A percentile compares a stretch with the other conserved stretches of the same genome.
Conservation (phyloP, 2,888 invertebrate species). For the Diabrotica balteata region DNA sequence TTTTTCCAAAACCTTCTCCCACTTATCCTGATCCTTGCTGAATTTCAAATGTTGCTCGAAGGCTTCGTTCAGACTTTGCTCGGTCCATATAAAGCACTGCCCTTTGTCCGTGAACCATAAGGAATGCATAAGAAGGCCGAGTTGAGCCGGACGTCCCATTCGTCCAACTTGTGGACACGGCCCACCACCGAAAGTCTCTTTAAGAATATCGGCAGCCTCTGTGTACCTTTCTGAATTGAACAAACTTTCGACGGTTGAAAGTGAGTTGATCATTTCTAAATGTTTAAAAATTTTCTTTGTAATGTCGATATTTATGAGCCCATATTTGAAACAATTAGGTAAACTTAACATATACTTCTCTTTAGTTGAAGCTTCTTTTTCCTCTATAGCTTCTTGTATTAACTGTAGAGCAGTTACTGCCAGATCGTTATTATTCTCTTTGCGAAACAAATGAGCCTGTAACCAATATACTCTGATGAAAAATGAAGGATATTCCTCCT, state of each 20-base stretch:
- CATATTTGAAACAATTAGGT: slow-evolving; percentile 65
- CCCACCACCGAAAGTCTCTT: slow-evolving; percentile 68
- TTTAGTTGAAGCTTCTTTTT: slow-evolving; percentile 34
- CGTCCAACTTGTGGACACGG: slow-evolving; percentile 59
- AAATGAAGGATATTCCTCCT: slow-evolving; percentile 59
- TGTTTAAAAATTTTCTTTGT: slow-evolving; percentile 62
- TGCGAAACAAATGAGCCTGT: slow-evolving; percentile 64
- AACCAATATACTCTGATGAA: slow-evolving; percentile 65
- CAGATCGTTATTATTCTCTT: slow-evolving; percentile 62
- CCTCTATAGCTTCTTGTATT: slow-evolving; percentile 39
- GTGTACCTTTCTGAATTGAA: slow-evolving; percentile 70
- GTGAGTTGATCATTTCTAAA: slow-evolving; percentile 64
- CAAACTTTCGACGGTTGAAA: slow-evolving; percentile 72
- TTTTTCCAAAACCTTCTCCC: slow-evolving; percentile 57
- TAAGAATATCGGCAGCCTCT: slow-evolving; percentile 72
- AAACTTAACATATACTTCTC: slow-evolving; percentile 58
- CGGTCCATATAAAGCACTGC: slow-evolving; percentile 79
- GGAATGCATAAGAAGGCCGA: slow-evolving; percentile 59
- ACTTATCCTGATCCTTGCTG: slow-evolving; percentile 58
- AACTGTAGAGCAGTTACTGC: slow-evolving; percentile 63
- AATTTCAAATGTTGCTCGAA: slow-evolving; percentile 64
- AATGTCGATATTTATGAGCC: slow-evolving; percentile 60
- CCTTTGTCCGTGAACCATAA: slow-evolving; percentile 59
- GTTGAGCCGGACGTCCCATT: slow-evolving; percentile 65
- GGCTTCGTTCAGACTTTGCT: slow-evolving; percentile 78